Conservation (phyloP, 2,888 invertebrate genomes). For the Ctenicera cuprea region DNA sequence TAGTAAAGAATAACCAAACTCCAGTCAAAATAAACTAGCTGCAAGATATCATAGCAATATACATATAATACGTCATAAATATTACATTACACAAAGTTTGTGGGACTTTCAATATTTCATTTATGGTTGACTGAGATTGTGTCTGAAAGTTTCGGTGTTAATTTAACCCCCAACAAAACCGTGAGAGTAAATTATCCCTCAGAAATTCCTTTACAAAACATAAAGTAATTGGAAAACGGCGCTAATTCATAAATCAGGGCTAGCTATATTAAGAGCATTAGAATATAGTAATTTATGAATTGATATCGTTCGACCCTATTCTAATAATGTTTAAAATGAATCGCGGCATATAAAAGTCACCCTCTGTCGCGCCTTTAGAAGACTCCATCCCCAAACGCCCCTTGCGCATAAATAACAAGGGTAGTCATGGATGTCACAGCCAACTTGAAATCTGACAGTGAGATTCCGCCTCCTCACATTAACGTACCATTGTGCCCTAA, state of each 20-base stretch:
- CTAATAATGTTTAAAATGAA: conserved; percentile 52
- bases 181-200: conserved; percentile 7
- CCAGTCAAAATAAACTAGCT: too few relatives aligned
- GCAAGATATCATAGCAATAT: too few relatives aligned
- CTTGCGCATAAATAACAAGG: conserved; percentile 54
- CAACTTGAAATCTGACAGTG: conserved; percentile 56
- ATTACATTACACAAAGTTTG: not conserved
- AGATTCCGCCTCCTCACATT: conserved; percentile 53
- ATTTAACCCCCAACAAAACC: conserved; percentile 14
- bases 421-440: conserved; percentile 54
- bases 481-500: conserved; percentile 53
- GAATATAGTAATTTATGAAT: conserved; percentile 48
- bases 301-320: conserved; percentile 45
- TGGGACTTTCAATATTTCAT: not conserved
- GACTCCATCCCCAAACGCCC: conserved; percentile 50
- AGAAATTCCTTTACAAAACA: conserved; percentile 11
- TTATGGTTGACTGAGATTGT: conserved; percentile 2
- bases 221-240: conserved; percentile 21
- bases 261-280: conserved; percentile 25
- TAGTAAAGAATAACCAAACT: too few relatives aligned
- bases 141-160: conserved; percentile 9
- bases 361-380: conserved; percentile 50
- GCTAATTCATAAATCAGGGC: conserved; percentile 36
- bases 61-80: too few relatives aligned
- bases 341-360: conserved; percentile 50